These are phyloP conservation scores for Muntiacus reevesi DNA, from an alignment of 2,113 vertebrate species.

Conservation along the genomic window DNA sequence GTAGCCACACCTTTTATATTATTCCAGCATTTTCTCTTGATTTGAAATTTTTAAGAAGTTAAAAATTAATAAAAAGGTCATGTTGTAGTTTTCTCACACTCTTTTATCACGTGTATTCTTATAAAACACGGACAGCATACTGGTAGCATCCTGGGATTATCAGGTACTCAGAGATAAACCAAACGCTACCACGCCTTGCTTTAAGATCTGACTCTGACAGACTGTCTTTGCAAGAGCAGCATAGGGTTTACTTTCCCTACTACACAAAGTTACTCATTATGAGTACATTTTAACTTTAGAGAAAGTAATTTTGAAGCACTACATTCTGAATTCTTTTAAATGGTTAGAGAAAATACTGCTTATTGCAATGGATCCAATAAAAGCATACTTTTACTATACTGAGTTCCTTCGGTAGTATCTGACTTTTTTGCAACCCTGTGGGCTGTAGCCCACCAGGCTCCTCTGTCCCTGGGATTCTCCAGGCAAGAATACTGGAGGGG, in stretches of 20 bases:
- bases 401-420: neutral
- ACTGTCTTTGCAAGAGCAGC: neutral
- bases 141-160: neutral
- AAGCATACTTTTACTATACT: neutral
- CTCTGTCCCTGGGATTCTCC: neutral
- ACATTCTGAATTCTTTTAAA: neutral
- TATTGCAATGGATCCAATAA: neutral
- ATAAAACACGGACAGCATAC: neutral
- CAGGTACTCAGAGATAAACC: neutral
- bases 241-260: neutral
- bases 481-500: neutral
- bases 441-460: neutral
- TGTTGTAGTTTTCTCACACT: neutral
- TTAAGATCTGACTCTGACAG: neutral
- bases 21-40: neutral
- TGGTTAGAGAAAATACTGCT: neutral
- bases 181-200: fast-evolving
- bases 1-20: neutral
- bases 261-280: neutral
- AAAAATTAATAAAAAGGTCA: neutral
- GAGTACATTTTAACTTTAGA: neutral
- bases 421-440: neutral
- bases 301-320: neutral
- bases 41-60: neutral
- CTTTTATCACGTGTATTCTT: neutral